These are phyloP conservation scores for Synergus itoensis DNA, from an alignment of 2,888 invertebrate genomes.

Conservation along the genomic window DNA sequence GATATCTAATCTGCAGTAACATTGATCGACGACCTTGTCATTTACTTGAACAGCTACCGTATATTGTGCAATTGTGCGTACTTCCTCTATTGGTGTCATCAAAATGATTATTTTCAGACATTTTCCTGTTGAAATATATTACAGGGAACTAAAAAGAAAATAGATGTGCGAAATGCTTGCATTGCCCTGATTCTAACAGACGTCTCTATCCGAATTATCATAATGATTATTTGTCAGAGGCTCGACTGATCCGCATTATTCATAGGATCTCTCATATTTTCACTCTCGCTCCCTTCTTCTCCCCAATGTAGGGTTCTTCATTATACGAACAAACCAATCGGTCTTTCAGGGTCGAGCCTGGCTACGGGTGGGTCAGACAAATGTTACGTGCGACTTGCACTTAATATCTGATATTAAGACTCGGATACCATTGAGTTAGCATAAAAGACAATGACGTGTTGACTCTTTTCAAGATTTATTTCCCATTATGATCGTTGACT, in stretches of 20 bases:
- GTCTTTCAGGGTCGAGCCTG: constrained; percentile 8
- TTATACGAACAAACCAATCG: constrained; percentile 15
- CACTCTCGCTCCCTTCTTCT: constrained; percentile 23
- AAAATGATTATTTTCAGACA: background rate
- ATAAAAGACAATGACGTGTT: constrained; percentile 38
- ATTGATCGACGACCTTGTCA: constrained; percentile 9
- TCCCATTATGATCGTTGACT: constrained; percentile 35
- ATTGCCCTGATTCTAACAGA: background rate
- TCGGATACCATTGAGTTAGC: constrained; percentile 33
- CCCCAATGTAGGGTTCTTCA: constrained; percentile 16
- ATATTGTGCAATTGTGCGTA: background rate
- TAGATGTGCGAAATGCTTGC: background rate
- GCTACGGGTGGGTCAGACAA: constrained; percentile 36
- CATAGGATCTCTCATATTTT: constrained; percentile 37
- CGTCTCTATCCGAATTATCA: constrained; percentile 18
- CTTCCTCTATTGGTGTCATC: background rate
- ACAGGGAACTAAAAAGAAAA: background rate
- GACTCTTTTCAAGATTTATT: constrained; percentile 36
- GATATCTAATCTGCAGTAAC: background rate
- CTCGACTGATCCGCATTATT: constrained; percentile 34
- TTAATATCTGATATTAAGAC: constrained; percentile 36
- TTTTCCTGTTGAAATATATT: too few relatives aligned
- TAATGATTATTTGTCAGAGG: constrained; percentile 26
- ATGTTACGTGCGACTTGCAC: constrained; percentile 7
- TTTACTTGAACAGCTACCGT: background rate